A percentile compares a stretch with the other conserved stretches of the same genome.
Evolutionary conservation across 2,797 vertebrate species (phyloP).

Genomic region (Chloroceryle amazona): DNA sequence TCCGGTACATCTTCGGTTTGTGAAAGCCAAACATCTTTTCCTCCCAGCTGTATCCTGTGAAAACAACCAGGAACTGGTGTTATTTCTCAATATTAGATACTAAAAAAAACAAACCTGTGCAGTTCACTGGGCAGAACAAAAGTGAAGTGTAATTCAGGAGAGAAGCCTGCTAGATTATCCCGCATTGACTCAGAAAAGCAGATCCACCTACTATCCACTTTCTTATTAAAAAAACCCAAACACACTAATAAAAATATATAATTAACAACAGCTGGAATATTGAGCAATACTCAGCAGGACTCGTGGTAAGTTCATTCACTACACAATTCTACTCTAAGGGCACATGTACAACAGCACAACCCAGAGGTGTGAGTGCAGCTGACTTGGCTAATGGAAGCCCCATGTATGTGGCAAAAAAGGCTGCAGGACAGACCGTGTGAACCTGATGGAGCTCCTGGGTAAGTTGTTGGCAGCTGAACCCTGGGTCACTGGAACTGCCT

Average conservation of each 20-base stretch:
- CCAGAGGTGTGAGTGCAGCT: neutral
- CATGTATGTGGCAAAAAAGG: accelerated
- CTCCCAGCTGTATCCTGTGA: constrained; percentile 68
- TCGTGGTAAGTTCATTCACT: neutral
- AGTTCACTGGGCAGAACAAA: neutral
- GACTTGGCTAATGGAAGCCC: neutral
- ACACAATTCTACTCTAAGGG: neutral
- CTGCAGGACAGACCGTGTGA: neutral
- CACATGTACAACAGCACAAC: neutral
- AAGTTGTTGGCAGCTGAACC: neutral
- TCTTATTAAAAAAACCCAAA: neutral
- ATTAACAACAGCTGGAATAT: neutral
- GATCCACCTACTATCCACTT: neutral
- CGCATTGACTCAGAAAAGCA: neutral
- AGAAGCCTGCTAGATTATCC: neutral
- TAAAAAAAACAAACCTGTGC: neutral
- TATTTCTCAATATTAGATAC: neutral
- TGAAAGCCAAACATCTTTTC: constrained; percentile 99
- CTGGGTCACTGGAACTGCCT: neutral
- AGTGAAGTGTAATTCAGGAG: neutral
- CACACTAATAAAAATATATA: neutral
- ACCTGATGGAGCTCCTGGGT: neutral
- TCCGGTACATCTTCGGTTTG: constrained; percentile 99
- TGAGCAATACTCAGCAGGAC: constrained; percentile 5
- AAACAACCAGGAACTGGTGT: constrained; percentile 46